Base-by-base conservation (phyloP, 2,888 invertebrate species). In the Trichacis sp. region DNA sequence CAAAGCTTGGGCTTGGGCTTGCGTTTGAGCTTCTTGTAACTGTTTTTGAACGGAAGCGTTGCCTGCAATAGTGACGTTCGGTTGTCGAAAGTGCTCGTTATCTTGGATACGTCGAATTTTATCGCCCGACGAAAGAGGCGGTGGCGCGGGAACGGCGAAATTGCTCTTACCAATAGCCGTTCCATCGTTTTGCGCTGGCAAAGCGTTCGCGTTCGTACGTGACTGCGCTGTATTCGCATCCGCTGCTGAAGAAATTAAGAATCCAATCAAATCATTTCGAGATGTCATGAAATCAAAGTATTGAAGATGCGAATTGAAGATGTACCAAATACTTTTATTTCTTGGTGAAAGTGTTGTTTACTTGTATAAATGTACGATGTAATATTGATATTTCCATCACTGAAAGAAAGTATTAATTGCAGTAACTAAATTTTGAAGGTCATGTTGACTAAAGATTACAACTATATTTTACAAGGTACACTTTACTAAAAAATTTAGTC, bases 1-100 rank as follows among this genome's bases (percentile, higher is more conserved):
- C 42, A 93, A 86, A 2, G 93, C 92, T 64, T 93, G 93, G 69
- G 93, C 93, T 82, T 92, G 91, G 58, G 89, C 89, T 83, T 87
- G 84, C 68, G 86, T 83, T 62, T 84, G 83, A 2, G 84, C 83
- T 55, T 84, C 84, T 53, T 84, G 84, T 1, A 84, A 69, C 59
- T 84, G 84, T 50, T 84, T 84, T 54, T 83, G 83, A 9, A 83
- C 81, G 17, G 77, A 77, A 2, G 81, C 73, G 15, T 68, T 73
- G 36, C 70, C 69, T 6, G 75, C 65, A 8, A 84, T 80, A 40
- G 84, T 84, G 54, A 84, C 79, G 50, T 84, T 84, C 0, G 84
- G 83, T 62, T 84, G 84, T 30, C 83, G 77, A 69, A 88, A 88
- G 72, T 88, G 87, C 72, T 88, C 88, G 45, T 87, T 86, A 77